A percentile compares a stretch with the other conserved stretches of the same genome.
phyloP scores from a whole-genome alignment of 2,888 invertebrate genomes.

The Brenthis ino region DNA sequence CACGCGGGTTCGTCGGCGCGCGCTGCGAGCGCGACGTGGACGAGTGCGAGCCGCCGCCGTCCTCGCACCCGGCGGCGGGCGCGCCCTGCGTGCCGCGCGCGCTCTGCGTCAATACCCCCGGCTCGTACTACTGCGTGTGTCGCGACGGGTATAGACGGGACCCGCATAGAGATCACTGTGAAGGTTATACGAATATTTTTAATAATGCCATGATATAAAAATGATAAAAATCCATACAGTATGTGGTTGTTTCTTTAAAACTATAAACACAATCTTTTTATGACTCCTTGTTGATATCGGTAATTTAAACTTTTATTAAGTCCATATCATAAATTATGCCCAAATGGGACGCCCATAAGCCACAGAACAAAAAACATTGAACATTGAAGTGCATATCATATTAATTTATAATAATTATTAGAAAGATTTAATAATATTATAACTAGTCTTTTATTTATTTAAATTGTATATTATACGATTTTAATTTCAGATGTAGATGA shows the following conservation, averaged over 20 bases:
- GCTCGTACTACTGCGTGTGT: constrained; percentile 95
- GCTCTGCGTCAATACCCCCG: constrained; percentile 92
- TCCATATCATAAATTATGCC: not conserved
- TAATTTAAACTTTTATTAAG: not conserved
- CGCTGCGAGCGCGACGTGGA: constrained; percentile 94
- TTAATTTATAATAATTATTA: no score
- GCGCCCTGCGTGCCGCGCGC: constrained; percentile 89
- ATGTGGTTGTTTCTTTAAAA: not conserved
- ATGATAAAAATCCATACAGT: no score
- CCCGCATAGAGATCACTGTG: constrained; percentile 84
- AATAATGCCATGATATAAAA: not conserved
- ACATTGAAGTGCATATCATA: no score
- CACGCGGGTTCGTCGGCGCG: constrained; percentile 90
- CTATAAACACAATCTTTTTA: no score
- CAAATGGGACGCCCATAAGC: no score
- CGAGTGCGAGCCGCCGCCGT: constrained; percentile 87
- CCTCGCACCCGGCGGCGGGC: constrained; percentile 84
- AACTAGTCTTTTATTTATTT: no score
- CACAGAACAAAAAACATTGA: no score
- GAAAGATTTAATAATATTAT: no score
- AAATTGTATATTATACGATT: not conserved
- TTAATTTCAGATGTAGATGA: constrained; percentile 89
- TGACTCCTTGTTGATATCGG: no score
- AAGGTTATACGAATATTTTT: constrained; percentile 67
- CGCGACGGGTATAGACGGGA: constrained; percentile 86